Conservation (phyloP, 2,888 invertebrate species). For the Himalopsyche tibetana region DNA sequence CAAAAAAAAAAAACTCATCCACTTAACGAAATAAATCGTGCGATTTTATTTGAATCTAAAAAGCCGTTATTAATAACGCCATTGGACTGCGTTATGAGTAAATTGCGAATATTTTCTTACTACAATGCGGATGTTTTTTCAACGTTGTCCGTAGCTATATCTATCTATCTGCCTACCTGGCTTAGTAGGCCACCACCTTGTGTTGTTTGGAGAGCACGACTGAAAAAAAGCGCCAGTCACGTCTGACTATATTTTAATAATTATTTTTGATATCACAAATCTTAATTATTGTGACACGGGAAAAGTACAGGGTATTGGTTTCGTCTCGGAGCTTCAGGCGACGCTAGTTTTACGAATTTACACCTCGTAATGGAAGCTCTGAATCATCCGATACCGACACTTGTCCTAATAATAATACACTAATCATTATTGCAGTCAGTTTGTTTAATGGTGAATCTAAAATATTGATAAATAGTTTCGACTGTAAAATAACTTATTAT, state of each 20-base stretch:
- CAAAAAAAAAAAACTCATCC: background rate
- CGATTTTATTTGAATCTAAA: conserved; percentile 40
- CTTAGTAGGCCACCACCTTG: conserved; percentile 42
- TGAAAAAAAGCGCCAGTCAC: conserved; percentile 21
- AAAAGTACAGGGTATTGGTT: background rate
- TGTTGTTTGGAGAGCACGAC: conserved; percentile 31
- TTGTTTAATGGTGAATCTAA: no score
- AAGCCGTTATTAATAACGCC: background rate
- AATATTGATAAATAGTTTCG: no score
- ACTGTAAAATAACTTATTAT: no score
- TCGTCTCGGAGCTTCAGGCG: background rate
- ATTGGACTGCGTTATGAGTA: background rate
- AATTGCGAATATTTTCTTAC: conserved; percentile 22
- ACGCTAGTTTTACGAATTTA: background rate
- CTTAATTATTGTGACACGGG: conserved; percentile 39
- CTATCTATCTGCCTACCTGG: background rate
- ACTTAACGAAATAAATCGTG: conserved; percentile 28
- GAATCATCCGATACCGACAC: background rate
- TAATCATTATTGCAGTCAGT: no score
- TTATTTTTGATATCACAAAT: conserved; percentile 43
- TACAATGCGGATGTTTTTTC: conserved; percentile 42
- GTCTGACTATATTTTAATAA: conserved; percentile 37
- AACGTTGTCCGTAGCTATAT: conserved; percentile 5
- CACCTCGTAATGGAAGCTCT: background rate
- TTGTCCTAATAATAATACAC: no score